Base-by-base conservation (phyloP, 2,888 invertebrate genomes). In the Baccha elongata region DNA sequence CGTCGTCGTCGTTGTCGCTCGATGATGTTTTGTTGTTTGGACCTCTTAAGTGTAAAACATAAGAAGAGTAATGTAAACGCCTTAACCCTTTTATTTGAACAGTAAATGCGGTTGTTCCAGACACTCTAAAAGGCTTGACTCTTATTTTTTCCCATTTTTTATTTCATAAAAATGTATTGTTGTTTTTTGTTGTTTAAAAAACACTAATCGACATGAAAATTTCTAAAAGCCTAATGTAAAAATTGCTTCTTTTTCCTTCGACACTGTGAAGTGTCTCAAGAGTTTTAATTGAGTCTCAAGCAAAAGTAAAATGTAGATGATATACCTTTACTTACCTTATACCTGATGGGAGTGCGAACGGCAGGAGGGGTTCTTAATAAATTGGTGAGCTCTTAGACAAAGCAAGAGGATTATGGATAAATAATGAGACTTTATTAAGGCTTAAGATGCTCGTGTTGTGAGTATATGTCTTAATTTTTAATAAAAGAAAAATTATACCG, bases 41-140 rank as follows among this genome's bases (percentile, higher is more conserved):
- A 60, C 50, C n/a, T 75, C 46, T 60, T 60, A 71, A 81, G 75
- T 75, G 69, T 69, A 67, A 79, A 53, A 65, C 44, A 58, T 60
- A 53, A 62, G 69, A 75, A 71, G 80, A 81, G 65, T 75, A 75
- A 81, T 81, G 80, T 48, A 60, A 65, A 60, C 64, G 71, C 69
- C 65, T 81, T 75, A 75, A 81, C 71, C 75, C 75, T 65, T 75
- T 75, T 58, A 65, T 74, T 80, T 64, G n/a, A 40, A 37, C 44
- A 26, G 58, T 65, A 65, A 75, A 64, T 71, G 75, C 42, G 69
- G 69, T 81, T 81, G 52, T 37, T 35, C 40, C 42, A 52, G 55
- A 65, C 64, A 40, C 29, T 21, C 7, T 19, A 2, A 74, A 37
- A 23, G 35, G 26, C 11, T 62, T 60, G 58, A 35, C 15, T 6